Conservation (phyloP, 2,888 invertebrate genomes). For the Fragum fragum region DNA sequence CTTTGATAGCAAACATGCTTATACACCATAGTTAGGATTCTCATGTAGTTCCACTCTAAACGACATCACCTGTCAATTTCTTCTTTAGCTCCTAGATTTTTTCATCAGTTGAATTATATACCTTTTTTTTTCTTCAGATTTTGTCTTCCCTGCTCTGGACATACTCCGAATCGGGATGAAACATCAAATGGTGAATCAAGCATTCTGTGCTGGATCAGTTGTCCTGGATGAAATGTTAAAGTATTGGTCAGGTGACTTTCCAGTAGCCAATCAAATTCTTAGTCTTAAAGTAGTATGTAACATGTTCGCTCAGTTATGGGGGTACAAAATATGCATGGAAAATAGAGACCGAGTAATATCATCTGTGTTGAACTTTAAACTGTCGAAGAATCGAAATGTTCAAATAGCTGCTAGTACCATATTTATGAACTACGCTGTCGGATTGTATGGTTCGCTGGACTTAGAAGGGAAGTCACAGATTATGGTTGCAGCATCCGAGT, state of each 20-base stretch:
- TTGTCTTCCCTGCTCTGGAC: constrained; percentile 96
- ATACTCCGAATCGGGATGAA: constrained; percentile 94
- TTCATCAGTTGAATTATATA: too few relatives aligned
- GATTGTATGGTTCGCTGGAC: constrained; percentile 73
- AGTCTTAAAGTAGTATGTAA: constrained; percentile 91
- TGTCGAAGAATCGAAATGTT: constrained; percentile 84
- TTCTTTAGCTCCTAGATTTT: too few relatives aligned
- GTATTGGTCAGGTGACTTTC: constrained; percentile 82
- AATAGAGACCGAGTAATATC: constrained; percentile 78
- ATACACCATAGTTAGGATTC: too few relatives aligned
- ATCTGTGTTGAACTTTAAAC: constrained; percentile 69
- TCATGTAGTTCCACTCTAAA: too few relatives aligned
- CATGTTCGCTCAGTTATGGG: constrained; percentile 91
- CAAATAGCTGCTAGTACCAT: constrained; percentile 92
- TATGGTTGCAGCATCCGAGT: constrained; percentile 72
- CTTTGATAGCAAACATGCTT: too few relatives aligned
- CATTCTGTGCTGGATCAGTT: constrained; percentile 87
- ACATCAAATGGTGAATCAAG: constrained; percentile 89
- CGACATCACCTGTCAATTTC: too few relatives aligned
- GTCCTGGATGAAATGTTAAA: constrained; percentile 87
- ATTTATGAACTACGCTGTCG: constrained; percentile 91
- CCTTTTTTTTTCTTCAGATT: constrained; percentile 88
- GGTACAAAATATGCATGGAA: constrained; percentile 76
- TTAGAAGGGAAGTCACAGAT: constrained; percentile 81
- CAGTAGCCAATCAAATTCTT: constrained; percentile 87